phyloP scores from a whole-genome alignment of 2,113 vertebrate species.

The Embiotoca jacksoni region DNA sequence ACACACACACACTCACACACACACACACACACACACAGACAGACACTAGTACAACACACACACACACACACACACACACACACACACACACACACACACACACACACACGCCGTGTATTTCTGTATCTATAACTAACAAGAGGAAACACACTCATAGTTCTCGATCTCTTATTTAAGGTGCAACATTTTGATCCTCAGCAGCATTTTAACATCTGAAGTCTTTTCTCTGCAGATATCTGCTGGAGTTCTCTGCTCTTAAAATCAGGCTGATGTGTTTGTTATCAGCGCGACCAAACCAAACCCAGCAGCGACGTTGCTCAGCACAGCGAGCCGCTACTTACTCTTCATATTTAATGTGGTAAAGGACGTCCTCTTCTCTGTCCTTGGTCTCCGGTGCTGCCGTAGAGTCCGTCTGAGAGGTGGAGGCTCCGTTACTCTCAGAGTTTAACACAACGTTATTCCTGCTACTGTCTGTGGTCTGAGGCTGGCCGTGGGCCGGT shows the following conservation, averaged over 20 bases:
- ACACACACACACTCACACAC: too few species aligned
- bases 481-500: conserved; percentile 63
- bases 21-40: too few species aligned
- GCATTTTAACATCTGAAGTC: background rate
- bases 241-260: background rate
- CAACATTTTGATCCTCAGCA: background rate
- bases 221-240: conserved; percentile 6
- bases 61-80: too few species aligned
- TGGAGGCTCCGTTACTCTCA: conserved; percentile 90
- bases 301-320: background rate
- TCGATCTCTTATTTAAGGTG: background rate
- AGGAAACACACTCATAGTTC: background rate
- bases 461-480: conserved; percentile 87
- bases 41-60: too few species aligned
- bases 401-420: conserved; percentile 90
- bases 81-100: background rate
- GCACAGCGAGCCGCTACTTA: conserved; percentile 85
- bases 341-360: conserved; percentile 99
- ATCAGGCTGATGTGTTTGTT: background rate
- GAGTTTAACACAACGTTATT: conserved; percentile 85
- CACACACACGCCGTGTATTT: background rate
- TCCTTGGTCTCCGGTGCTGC: conserved; percentile 69
- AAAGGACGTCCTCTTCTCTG: conserved; percentile 89
- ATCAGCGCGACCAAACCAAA: too few species aligned
- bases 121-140: background rate